Base-by-base conservation (phyloP, 2,113 vertebrate genomes). In the Spea bombifrons region DNA sequence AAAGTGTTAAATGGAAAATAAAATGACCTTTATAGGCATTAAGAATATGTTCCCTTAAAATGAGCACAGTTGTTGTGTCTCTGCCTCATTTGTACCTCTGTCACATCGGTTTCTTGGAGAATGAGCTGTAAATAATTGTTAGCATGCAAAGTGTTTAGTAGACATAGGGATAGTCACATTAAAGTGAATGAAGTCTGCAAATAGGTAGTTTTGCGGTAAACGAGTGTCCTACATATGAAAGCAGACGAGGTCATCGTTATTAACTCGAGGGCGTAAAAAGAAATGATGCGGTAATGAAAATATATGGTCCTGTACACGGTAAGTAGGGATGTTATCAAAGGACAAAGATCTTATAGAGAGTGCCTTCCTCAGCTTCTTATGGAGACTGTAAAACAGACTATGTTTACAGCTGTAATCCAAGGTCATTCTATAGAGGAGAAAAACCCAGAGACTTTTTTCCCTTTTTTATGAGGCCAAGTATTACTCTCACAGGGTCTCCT, bases 201-300 rank as follows among this genome's bases (percentile, higher is more conserved):
- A 73, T 74, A 71, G 71, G 77, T 68, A 80, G 50, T 80, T 80
- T 80, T 52, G 52, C 53, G 67, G 65, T 66, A 80, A 74, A 80
- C 74, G 64, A 80, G 71, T 44, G 71, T 74, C 74, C 52, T 73
- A 61, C 64, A 66, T 74, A 73, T 68, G 50, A 74, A 80, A 80
- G 71, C 71, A 73, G 77, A n/a, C 16, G 71, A 73, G 78, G 78
- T 74, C 71, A 67, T 74, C 78, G 71, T 68, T 80, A 74, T 80
- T 74, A 80, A 73, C 65, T 74, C 68, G 50, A 15, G 64, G 74
- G 64, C 65, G 71, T 73, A 74, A 80, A 80, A 80, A 7, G 46
- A 47, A 74, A 80, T 74, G 71, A 80, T 80, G 78, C 57, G 65
- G 78, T 80, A 80, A 80, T 80, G 78, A 79, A 79, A 77, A 77